A percentile compares a stretch with the other conserved stretches of the same genome.
These are phyloP conservation scores for Bombus sylvicola DNA, from an alignment of 1,140 invertebrate species.

Conservation along the genomic window DNA sequence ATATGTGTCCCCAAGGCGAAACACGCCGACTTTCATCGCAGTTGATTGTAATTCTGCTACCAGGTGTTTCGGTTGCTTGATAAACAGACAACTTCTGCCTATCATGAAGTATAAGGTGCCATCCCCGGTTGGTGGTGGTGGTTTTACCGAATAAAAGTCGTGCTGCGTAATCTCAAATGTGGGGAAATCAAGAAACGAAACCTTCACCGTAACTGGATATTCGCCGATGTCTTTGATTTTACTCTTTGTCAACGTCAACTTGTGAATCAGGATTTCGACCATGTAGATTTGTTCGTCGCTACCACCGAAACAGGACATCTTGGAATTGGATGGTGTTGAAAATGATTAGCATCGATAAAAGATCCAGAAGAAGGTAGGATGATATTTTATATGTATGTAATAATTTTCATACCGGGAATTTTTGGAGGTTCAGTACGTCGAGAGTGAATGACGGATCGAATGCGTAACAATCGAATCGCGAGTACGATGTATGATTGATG, in stretches of 20 bases:
- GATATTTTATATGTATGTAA: too few relatives aligned
- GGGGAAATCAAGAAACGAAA: slow-evolving; percentile 79
- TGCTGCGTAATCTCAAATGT: slow-evolving; percentile 74
- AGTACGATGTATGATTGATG: not conserved
- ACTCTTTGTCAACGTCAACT: slow-evolving; percentile 68
- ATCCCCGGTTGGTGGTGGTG: slow-evolving; percentile 47
- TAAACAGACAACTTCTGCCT: slow-evolving; percentile 76
- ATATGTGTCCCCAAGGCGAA: slow-evolving; percentile 76
- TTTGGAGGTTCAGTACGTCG: slow-evolving; percentile 34
- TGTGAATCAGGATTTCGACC: slow-evolving; percentile 74
- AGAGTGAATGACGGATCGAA: slow-evolving; percentile 37
- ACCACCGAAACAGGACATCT: slow-evolving; percentile 78
- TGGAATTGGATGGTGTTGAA: not conserved
- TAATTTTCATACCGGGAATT: slow-evolving; percentile 17
- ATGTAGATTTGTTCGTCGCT: slow-evolving; percentile 75
- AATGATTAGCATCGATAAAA: not conserved
- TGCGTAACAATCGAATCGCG: slow-evolving; percentile 46
- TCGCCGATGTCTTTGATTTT: slow-evolving; percentile 74
- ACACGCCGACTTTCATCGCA: slow-evolving; percentile 74
- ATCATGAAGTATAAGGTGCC: slow-evolving; percentile 67
- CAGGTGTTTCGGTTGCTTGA: slow-evolving; percentile 73
- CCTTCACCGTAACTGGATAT: slow-evolving; percentile 70
- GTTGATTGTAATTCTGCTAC: slow-evolving; percentile 69
- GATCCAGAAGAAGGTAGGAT: too few relatives aligned
- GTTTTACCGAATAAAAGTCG: slow-evolving; percentile 71